Base-by-base conservation (phyloP, 2,888 invertebrate species). In the Trichopria drosophilae region DNA sequence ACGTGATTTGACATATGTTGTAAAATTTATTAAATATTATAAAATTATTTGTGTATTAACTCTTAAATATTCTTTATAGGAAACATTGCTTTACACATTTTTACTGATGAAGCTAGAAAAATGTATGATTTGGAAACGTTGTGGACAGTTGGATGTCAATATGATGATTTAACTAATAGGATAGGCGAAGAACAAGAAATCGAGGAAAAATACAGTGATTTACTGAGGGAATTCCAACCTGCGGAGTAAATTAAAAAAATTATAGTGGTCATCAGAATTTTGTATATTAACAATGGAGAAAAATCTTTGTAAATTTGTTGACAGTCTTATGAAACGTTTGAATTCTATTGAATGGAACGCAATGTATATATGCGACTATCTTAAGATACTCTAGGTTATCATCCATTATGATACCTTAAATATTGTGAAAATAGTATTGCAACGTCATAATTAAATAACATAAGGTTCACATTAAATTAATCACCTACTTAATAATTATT, bases 61-160 rank as follows among this genome's bases (percentile, higher is more conserved):
- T 13, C 32, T 48, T 22, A 34, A 41, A 53, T 39, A 59, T 65
- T 64, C 58, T 59, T 80, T 81, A 24, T 76, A 93, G 93, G 93
- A 55, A 96, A 95, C 71, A 94, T 96, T 64, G 90, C 90, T 4
- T 76, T 97, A 23, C 96, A 97, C 68, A 82, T 97, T 60, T 92
- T 96, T 75, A 84, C 87, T 22, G 79, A 80, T 9, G 79, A 84
- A 59, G 80, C 83, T 1, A 80, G 97, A 61, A 75, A 79, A 57
- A 68, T 78, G 5, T 95, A 93, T 73, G 94, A 96, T 76, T 79
- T 97, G 57, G 97, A 97, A 75, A 87, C 88, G 0, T 77, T 97
- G 24, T 97, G 96, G 97, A 81, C 90, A 28, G 84, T 94, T 13
- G 96, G 96, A 2, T 77, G 84, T 0, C 81, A 90, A 66, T 90